Conservation (phyloP, 2,888 invertebrate genomes). For the Ephialtes manifestator region DNA sequence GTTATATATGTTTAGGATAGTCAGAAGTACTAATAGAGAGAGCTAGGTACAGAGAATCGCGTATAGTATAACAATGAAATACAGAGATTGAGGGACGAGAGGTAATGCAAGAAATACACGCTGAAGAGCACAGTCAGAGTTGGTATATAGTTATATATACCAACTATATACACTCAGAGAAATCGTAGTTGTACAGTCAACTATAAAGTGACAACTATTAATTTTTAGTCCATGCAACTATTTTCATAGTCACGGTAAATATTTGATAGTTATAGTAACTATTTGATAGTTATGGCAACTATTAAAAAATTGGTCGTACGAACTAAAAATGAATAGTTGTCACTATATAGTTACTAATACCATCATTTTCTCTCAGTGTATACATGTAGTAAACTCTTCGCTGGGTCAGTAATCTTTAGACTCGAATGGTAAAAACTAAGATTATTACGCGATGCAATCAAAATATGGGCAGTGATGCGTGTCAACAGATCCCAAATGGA, state of each 20-base stretch:
- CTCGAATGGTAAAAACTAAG: constrained; percentile 81
- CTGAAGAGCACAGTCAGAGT: not conserved
- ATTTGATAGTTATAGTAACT: too few relatives aligned
- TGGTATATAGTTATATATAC: not conserved
- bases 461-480: constrained; percentile 1
- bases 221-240: too few relatives aligned
- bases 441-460: constrained; percentile 84
- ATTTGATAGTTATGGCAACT: too few relatives aligned
- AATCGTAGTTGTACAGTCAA: too few relatives aligned
- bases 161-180: too few relatives aligned
- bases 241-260: too few relatives aligned
- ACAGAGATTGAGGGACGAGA: constrained; percentile 26
- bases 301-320: too few relatives aligned
- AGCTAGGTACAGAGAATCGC: not conserved
- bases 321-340: too few relatives aligned
- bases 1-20: not conserved
- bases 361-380: too few relatives aligned
- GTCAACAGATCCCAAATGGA: not conserved
- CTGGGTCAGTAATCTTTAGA: constrained; percentile 75
- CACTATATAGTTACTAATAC: too few relatives aligned
- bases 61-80: not conserved
- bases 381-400: constrained; percentile 24
- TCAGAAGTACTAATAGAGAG: not conserved
- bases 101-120: constrained; percentile 8
- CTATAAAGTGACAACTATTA: too few relatives aligned